Evolutionary conservation across 2,888 invertebrate genomes (phyloP).

Genomic region (Pyrochroa serraticornis): DNA sequence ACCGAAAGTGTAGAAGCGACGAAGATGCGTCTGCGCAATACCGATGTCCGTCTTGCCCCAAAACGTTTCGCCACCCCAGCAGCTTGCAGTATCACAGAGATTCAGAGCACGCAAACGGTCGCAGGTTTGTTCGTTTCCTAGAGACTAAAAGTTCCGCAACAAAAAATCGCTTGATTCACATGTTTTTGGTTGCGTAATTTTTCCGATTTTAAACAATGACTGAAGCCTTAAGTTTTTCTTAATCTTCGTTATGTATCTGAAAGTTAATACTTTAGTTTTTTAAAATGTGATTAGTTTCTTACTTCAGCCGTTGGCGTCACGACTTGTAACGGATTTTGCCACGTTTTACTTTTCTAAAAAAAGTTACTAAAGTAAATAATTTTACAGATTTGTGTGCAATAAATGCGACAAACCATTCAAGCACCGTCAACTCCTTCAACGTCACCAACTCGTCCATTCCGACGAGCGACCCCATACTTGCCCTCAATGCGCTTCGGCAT

Average conservation of each 20-base stretch:
- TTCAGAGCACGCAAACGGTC: slow-evolving; percentile 58
- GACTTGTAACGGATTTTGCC: background rate
- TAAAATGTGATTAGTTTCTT: too few species aligned
- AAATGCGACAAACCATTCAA: slow-evolving; percentile 79
- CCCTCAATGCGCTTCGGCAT: slow-evolving; percentile 65
- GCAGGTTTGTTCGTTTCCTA: slow-evolving; percentile 3
- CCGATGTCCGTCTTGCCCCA: slow-evolving; percentile 63
- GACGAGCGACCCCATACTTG: slow-evolving; percentile 70
- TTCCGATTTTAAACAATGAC: too few species aligned
- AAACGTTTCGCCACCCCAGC: slow-evolving; percentile 71
- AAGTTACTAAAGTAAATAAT: slow-evolving; percentile 52
- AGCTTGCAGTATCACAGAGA: slow-evolving; percentile 78
- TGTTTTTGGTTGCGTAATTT: too few species aligned
- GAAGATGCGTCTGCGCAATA: slow-evolving; percentile 53
- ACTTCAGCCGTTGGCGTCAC: too few species aligned
- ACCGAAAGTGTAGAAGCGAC: slow-evolving; percentile 40
- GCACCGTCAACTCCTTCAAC: slow-evolving; percentile 73
- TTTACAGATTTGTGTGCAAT: slow-evolving; percentile 68
- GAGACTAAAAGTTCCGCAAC: too few species aligned
- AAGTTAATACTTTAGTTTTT: too few species aligned
- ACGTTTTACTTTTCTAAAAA: slow-evolving; percentile 49
- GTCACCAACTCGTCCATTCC: slow-evolving; percentile 82
- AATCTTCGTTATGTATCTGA: too few species aligned
- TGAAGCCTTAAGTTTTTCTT: too few species aligned
- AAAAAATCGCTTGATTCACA: background rate